Conservation (phyloP, 2,888 invertebrate species). For the Drosophila prolongata region DNA sequence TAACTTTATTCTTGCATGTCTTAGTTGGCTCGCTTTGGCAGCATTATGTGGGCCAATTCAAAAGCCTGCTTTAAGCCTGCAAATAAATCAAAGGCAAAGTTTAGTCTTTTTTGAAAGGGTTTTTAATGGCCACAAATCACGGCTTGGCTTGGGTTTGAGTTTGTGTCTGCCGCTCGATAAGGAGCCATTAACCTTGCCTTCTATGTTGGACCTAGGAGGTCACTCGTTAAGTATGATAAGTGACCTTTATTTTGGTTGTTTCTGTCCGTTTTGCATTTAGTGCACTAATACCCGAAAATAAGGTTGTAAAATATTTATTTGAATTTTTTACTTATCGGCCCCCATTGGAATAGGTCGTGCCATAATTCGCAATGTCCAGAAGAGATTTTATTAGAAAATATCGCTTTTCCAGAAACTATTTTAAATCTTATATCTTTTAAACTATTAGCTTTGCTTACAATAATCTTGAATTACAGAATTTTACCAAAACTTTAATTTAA, state of each 20-base stretch:
- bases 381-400: no score
- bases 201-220: conserved; percentile 32
- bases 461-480: no score
- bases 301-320: conserved; percentile 27
- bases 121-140: conserved; percentile 76
- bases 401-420: no score
- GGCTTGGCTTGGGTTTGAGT: conserved; percentile 51
- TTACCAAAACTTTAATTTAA: no score
- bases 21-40: conserved; percentile 44
- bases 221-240: conserved; percentile 67
- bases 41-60: conserved; percentile 8
- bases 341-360: no score
- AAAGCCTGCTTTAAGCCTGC: conserved; percentile 19
- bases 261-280: conserved; percentile 19
- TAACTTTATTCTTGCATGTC: conserved; percentile 81
- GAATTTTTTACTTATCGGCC: neutral
- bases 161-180: conserved; percentile 57
- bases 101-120: conserved; percentile 46
- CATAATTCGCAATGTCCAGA: no score
- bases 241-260: conserved; percentile 49
- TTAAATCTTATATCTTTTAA: no score
- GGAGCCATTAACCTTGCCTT: conserved; percentile 42
- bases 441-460: no score
- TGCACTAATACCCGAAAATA: neutral
- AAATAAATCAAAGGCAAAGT: conserved; percentile 75